Evolutionary conservation across 2,888 invertebrate species (phyloP), one percentile per base, ranked within the genome.

Genomic region (Xanthorhoe designata): DNA sequence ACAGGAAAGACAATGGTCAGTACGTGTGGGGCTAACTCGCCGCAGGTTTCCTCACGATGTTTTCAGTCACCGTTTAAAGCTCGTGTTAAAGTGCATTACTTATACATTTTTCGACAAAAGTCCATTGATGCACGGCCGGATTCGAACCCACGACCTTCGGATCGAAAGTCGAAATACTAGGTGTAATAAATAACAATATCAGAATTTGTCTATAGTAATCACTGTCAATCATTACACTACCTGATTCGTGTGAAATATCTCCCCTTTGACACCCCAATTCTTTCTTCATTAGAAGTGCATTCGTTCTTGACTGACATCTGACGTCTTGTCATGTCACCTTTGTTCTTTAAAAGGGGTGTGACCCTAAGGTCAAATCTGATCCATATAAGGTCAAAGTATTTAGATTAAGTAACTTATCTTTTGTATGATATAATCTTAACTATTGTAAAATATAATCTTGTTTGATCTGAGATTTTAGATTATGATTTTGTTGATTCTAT

Each of bases 281-380:
- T 64, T 73, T 73, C 72, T 74, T 81, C 82, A 86, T 88, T 85
- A 86, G 78, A 85, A 81, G 71, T 83, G 82, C 84, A 85, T 85
- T 86, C 75, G 66, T 77, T 76, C 78, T 78, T 84, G 87, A 79
- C 83, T 78, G 84, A 82, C 85, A 76, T 79, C 56, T 68, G 82
- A 78, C 77, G 78, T 72, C 74, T 79, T 83, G 83, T 86, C 84
- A 87, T 81, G 81, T 19, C 1, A 15, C 76, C 75, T 83, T 85
- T 88, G 85, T 84, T 78, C 74, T 74, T 69, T 71, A 66, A 71
- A 80, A 83, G 80, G 85, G 86, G 84, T 83, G 72, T 72, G 65
- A 75, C 73, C 81, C 80, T 78, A 68, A 73, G 81, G 84, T 83
- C 83, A 82, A 79, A 84, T 82, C 79, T 65, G 73, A 80, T 79